phyloP scores from a whole-genome alignment of 2,888 invertebrate genomes.

The Autographa gamma region DNA sequence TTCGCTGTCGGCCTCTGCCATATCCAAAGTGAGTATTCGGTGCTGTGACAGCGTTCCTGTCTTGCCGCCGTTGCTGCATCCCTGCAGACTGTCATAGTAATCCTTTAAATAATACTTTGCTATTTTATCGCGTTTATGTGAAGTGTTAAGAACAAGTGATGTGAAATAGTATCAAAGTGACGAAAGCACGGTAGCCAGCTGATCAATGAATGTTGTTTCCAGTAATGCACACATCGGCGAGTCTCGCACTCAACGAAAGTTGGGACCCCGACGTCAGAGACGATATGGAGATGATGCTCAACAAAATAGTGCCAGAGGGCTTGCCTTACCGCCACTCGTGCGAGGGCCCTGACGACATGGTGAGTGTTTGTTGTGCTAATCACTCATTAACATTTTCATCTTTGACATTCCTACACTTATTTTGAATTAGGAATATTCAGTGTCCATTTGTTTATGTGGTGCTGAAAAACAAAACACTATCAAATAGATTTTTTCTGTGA shows the following conservation, averaged over 20 bases:
- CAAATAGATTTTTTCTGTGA: conserved; percentile 26
- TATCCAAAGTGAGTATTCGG: conserved; percentile 96
- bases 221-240: conserved; percentile 99
- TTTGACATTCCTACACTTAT: conserved; percentile 24
- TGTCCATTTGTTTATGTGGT: conserved; percentile 38
- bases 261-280: conserved; percentile 99
- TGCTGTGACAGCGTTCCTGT: conserved; percentile 62
- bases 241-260: conserved; percentile 98
- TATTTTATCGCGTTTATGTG: conserved; percentile 58
- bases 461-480: not conserved
- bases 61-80: conserved; percentile 82
- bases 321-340: conserved; percentile 98
- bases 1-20: conserved; percentile 98
- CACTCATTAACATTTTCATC: conserved; percentile 22
- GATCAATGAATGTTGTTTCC: conserved; percentile 84
- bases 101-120: conserved; percentile 66
- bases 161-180: conserved; percentile 39
- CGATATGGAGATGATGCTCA: conserved; percentile 99
- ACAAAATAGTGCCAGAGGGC: conserved; percentile 99
- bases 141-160: conserved; percentile 54
- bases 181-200: conserved; percentile 68
- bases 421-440: conserved; percentile 31
- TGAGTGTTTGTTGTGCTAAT: conserved; percentile 82
- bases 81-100: conserved; percentile 77
- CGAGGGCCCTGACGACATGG: conserved; percentile 99